Conservation (phyloP, 64 coral and sea anemone species). For the Catalaphyllia jardinei region DNA sequence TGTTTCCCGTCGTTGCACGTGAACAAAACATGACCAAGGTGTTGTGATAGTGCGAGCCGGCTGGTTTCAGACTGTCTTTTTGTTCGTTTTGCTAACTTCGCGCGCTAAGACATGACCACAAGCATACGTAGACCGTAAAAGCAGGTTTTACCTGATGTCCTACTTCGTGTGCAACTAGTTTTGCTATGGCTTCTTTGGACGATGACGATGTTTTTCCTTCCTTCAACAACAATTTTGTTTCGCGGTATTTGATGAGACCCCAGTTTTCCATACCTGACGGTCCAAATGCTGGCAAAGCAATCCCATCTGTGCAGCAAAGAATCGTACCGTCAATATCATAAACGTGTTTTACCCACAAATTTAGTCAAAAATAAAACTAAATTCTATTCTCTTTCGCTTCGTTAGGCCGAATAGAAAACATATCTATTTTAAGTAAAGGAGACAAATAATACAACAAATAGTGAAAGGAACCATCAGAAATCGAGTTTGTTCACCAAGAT, state of each 20-base stretch:
- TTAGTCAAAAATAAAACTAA: too few relatives aligned
- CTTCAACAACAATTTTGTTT: constrained; percentile 68
- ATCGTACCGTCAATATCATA: too few relatives aligned
- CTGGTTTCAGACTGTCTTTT: background rate
- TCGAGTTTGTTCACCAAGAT: too few relatives aligned
- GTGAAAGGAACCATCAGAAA: too few relatives aligned
- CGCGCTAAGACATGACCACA: background rate
- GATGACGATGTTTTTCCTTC: constrained; percentile 51
- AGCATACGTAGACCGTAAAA: background rate
- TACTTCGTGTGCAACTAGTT: constrained; percentile 80
- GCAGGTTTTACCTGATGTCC: constrained; percentile 70
- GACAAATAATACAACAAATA: too few relatives aligned
- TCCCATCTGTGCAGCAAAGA: constrained; percentile 68
- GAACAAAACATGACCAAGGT: too few relatives aligned
- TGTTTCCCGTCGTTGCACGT: too few relatives aligned
- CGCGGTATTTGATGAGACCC: constrained; percentile 87
- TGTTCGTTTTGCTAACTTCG: background rate
- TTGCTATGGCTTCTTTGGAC: constrained; percentile 49
- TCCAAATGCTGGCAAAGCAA: constrained; percentile 87
- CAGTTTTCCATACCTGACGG: constrained; percentile 96
- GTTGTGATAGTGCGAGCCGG: too few relatives aligned
- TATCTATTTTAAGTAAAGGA: too few relatives aligned
- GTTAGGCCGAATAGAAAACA: too few relatives aligned
- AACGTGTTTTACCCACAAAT: too few relatives aligned
- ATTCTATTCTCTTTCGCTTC: too few relatives aligned